Evolutionary conservation across 1,140 invertebrate species (phyloP), one percentile per base, ranked within the genome.

Genomic region (Atta cephalotes): DNA sequence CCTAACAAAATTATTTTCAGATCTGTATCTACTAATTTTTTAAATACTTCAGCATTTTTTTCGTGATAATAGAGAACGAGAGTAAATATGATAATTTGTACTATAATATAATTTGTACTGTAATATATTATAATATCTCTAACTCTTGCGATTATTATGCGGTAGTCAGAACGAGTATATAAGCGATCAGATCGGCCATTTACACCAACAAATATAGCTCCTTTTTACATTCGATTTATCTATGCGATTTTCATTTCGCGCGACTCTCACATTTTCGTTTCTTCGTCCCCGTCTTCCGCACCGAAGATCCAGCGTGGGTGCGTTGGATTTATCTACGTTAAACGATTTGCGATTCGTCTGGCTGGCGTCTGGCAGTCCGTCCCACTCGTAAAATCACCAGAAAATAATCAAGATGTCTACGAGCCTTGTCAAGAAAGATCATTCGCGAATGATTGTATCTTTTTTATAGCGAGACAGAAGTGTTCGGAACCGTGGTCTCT

Each of bases 321-420:
- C 87, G 77, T 66, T 78, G 60, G 72, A 91, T 91, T 91, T 91
- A 91, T 88, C 62, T 79, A 65, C 82, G 78, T 12, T 88, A 80
- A 88, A 88, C 78, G 87, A 66, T 70, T 62, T 72, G 72, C 82
- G 87, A 74, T 81, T 91, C 58, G 87, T 87, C 86, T 87, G 86
- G 62, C 10, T 72, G 84, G 77, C 89, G 90, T 91, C 90, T 91
- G 89, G 80, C 79, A 77, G 9, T 66, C 62, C 89, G 81, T 78
- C 77, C 66, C 62, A 85, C 82, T 91, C 90, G 89, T 91, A 91
- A 91, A 91, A 51, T 91, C 51, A 88, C 87, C 63, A 68, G 77
- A 82, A 87, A 87, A 88, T 88, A 77, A 88, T 88, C 85, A 76
- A 76, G 25, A 16, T 81, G 53, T 49, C 35, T 53, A 65, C 63